Evolutionary conservation across 2,797 vertebrate genomes (phyloP).

Genomic region (Apodemus agrarius): DNA sequence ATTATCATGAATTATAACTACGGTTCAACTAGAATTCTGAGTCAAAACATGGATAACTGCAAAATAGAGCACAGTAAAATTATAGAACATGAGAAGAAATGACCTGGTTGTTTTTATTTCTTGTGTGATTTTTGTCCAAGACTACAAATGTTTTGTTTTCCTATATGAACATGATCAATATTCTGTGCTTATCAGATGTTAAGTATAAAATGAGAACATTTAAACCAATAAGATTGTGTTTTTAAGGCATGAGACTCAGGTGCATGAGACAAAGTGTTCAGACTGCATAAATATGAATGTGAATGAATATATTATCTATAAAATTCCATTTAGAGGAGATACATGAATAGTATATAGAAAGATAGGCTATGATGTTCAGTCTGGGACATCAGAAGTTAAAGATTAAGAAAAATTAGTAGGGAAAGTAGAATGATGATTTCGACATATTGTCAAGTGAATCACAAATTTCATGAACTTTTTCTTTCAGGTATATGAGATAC

Average conservation of each 20-base stretch:
- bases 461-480: neutral
- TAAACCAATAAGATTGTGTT: neutral
- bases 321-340: too few relatives aligned
- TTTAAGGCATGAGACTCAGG: neutral
- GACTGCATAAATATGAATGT: too few relatives aligned
- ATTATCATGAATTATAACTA: neutral
- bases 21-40: neutral
- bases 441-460: neutral
- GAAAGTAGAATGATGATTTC: neutral
- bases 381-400: neutral
- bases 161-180: neutral
- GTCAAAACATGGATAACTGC: neutral
- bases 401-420: neutral
- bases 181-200: neutral
- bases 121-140: neutral
- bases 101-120: neutral
- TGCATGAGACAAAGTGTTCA: neutral
- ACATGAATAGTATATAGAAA: neutral
- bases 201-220: neutral
- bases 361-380: neutral
- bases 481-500: neutral
- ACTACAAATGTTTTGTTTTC: neutral
- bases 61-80: neutral
- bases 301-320: neutral
- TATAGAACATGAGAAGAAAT: neutral